A percentile compares a stretch with the other conserved stretches of the same genome.
Evolutionary conservation across 2,797 vertebrate species (phyloP).

Genomic region (Phrynocephalus vlangalii): DNA sequence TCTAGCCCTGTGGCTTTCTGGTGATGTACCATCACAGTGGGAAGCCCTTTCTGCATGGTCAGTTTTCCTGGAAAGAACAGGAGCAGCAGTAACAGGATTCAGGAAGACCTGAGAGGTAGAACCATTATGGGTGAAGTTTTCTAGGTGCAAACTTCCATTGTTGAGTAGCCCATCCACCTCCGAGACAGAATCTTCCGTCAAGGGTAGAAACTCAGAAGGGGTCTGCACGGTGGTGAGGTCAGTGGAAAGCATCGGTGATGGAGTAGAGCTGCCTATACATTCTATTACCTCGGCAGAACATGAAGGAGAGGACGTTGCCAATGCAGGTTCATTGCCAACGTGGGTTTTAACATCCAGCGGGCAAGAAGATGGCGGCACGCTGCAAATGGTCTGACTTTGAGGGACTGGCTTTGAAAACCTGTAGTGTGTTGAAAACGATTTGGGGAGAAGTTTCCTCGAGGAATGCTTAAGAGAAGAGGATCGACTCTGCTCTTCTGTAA

Average conservation of each 20-base stretch:
- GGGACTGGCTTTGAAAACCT: constrained; percentile 84
- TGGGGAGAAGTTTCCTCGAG: constrained; percentile 91
- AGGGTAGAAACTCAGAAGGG: constrained; percentile 91
- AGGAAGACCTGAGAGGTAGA: constrained; percentile 86
- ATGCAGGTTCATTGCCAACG: constrained; percentile 76
- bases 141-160: constrained; percentile 79
- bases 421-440: constrained; percentile 94
- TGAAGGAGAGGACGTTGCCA: constrained; percentile 79
- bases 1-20: constrained; percentile 58
- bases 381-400: constrained; percentile 71
- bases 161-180: constrained; percentile 88
- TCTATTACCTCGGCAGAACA: constrained; percentile 81
- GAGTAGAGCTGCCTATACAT: constrained; percentile 87
- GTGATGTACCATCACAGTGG: constrained; percentile 59
- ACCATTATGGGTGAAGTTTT: constrained; percentile 77
- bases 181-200: constrained; percentile 93
- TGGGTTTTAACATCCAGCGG: constrained; percentile 67
- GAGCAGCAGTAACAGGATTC: constrained; percentile 74
- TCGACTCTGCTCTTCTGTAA: constrained; percentile 87
- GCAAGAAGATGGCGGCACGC: constrained; percentile 77
- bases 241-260: constrained; percentile 91
- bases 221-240: constrained; percentile 94
- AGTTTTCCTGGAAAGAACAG: constrained; percentile 41
- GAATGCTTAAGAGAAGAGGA: constrained; percentile 83
- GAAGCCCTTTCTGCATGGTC: constrained; percentile 48